Evolutionary conservation across 2,113 vertebrate genomes (phyloP), one percentile per base, ranked within the genome.

Genomic region (Gymnarchus niloticus): DNA sequence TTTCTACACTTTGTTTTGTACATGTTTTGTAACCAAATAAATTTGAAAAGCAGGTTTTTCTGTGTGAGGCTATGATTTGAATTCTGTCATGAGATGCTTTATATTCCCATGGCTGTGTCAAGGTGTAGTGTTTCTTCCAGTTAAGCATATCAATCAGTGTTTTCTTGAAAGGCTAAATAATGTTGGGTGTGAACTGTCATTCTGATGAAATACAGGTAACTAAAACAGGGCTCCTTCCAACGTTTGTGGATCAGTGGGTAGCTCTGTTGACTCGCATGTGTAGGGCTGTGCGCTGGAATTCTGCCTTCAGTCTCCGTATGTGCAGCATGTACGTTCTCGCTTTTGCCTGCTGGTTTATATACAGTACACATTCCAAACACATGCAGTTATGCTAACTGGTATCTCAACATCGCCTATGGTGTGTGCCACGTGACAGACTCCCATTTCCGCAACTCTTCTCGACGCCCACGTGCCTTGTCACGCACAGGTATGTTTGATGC

Each of bases 1-100:
- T 93, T 95, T 95, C 92, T 93, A 93, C 89, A 88, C 83, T 93
- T 94, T 88, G 89, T 94, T 95, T 95, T 95, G 89, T 94, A 94
- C 85, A 81, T 91, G 91, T 92, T 94, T 93, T 94, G 89, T 94
- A 92, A 90, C 86, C 76, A 91, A 94, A 94, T 92, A 91, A 91
- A 91, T 88, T 86, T 59, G 37, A 89, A 88, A 87, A 76, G 87
- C 80, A 82, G 51, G 65, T n/a, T n/a, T n/a, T n/a, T n/a, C 76
- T 25, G 17, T 78, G 76, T 48, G 76, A 10, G 19, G 76, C 23
- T 73, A 7, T 3, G 33, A 41, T 73, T 73, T 33, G 33, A 37
- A 33, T 33, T 73, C 65, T 6, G 65, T 17, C 65, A 7, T 33
- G 7, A 73, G 65, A 41, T 6, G 33, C 14, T 17, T 41, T 73